Base-by-base conservation (phyloP, 1,140 invertebrate species). In the Drosophila pachea region DNA sequence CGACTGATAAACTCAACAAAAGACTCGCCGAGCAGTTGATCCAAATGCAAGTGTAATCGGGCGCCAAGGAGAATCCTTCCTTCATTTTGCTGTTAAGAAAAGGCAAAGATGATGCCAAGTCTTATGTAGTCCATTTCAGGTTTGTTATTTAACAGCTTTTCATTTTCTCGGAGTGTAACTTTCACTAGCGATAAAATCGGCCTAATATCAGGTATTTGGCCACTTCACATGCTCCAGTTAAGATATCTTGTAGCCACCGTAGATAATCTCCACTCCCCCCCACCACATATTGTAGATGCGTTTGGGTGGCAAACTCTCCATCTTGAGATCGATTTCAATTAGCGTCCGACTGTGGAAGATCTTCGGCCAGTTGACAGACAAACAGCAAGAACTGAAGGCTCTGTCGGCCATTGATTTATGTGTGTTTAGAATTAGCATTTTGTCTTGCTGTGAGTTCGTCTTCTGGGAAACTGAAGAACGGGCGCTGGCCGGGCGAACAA, bases 351-450 rank as follows among this genome's bases (percentile, higher is more conserved):
- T 66, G 59, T 43, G 63, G 74, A 56, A 73, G 72, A 66, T 61
- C 72, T 61, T 47, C 59, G 36, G 45, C 59, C 74, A 82, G 50
- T 64, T 72, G 67, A 55, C 67, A 66, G 72, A 71, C 74, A 82
- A 68, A 83, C 36, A 54, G n/a, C 56, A 63, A 54, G 54, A 63
- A 55, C 66, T 53, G 49, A 52, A 61, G 31, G 47, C 59, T 59
- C 65, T 62, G 31, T 32, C 9, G 43, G 45, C 52, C 56, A 67
- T 76, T 81, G 78, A 74, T 77, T 81, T 62, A 58, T 75, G 69
- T 59, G 12, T 43, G 47, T 35, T 9, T 36, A 60, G 55, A 73
- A 83, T 84, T 83, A 75, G 67, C 79, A 83, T 78, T 83, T 55
- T 36, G 33, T 33, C 58, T 59, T 73, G 73, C 54, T 52, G 77